Conservation (phyloP, 2,888 invertebrate genomes). For the Coremacera marginata region DNA sequence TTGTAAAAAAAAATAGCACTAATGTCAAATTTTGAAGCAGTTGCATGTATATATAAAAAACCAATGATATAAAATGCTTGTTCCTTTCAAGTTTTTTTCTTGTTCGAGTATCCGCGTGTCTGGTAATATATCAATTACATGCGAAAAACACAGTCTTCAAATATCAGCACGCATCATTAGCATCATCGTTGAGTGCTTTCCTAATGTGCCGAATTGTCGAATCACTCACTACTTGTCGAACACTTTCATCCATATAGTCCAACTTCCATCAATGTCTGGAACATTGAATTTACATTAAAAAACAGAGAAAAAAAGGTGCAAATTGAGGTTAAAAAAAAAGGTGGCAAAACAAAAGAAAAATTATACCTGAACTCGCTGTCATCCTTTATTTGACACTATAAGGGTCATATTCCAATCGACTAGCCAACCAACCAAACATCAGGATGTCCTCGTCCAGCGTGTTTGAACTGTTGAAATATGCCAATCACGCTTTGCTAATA, state of each 20-base stretch:
- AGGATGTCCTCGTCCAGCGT: not conserved
- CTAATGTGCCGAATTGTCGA: not conserved
- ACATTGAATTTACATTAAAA: constrained; percentile 13
- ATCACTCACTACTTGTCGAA: not conserved
- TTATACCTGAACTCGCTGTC: not conserved
- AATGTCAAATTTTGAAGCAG: too few species aligned
- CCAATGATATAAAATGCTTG: too few species aligned
- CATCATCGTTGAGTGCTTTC: not conserved
- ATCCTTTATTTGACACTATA: not conserved
- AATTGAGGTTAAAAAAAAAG: not conserved
- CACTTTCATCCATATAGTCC: too few species aligned
- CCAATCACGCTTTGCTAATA: constrained; percentile 34
- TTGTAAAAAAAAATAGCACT: too few species aligned
- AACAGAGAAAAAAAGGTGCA: not conserved
- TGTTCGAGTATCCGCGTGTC: too few species aligned
- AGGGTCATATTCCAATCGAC: not conserved
- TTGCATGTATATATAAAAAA: too few species aligned
- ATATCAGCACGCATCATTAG: too few species aligned
- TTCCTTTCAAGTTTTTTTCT: too few species aligned
- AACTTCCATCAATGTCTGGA: not conserved
- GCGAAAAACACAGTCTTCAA: too few species aligned
- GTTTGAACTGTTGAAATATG: constrained; percentile 20
- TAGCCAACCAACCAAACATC: not conserved
- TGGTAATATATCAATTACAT: too few species aligned
- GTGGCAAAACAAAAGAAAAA: not conserved